Evolutionary conservation across 2,888 invertebrate species (phyloP), one percentile per base, ranked within the genome.

Genomic region (Drosophila vallismaia): DNA sequence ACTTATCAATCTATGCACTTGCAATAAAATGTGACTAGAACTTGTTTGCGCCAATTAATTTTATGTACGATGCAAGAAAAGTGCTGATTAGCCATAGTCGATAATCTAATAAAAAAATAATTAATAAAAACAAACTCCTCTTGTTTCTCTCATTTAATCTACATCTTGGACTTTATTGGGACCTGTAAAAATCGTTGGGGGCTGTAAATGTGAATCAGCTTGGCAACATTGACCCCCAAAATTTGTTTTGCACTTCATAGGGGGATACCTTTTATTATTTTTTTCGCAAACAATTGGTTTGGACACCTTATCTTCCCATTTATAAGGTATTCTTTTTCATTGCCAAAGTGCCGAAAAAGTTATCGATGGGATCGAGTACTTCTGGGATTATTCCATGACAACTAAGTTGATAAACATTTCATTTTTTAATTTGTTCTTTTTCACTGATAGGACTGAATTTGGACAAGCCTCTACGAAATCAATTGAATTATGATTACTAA

Each of bases 21-120:
- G 74, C 66, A 64, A 60, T 48, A 56, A 52, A 55, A 72, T 79
- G 77, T 75, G 86, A 83, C 75, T 81, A 73, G 66, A 71, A 73
- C 71, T 84, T 84, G 71, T 77, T 84, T 75, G 79, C 82, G 82
- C 86, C 85, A 84, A 86, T 84, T 87, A 85, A 74, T 82, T 82
- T 84, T 69, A 84, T 71, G 79, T 72, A 85, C 67, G 76, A 75
- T 75, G 74, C 77, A 76, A 62, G 44, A 69, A 75, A 77, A 71
- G 70, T 83, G 86, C 82, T 86, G 76, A 83, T 85, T 87, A 86
- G 86, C 85, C 76, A 77, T 84, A 87, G 79, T 87, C 76, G 76
- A 85, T 85, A 81, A 81, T 79, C 54, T 71, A 71, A 73, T 82
- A 73, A 62, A 49, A 69, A 69, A 38, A 56, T 36, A 71, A 64